Evolutionary conservation across 2,113 vertebrate species (phyloP).

Genomic region (Deroptyus accipitrinus): DNA sequence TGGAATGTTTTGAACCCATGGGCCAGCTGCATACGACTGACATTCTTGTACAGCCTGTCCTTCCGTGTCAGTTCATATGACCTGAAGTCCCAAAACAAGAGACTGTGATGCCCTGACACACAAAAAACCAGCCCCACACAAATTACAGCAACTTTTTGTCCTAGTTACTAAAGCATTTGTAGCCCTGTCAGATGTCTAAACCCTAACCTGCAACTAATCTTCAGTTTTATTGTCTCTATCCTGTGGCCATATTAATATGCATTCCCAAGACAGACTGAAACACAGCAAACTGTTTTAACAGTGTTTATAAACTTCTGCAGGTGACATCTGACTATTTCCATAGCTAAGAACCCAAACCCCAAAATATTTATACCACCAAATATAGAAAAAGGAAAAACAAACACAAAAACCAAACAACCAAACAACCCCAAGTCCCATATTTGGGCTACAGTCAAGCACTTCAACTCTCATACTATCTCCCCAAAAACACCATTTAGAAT

Average conservation of each 20-base stretch:
- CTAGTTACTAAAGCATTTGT: background rate
- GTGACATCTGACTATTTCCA: background rate
- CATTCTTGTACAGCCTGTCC: slow-evolving; percentile 94
- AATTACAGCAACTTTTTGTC: background rate
- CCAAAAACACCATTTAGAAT: background rate
- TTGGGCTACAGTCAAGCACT: background rate
- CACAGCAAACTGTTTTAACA: background rate
- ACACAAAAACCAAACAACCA: background rate
- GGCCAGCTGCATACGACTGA: slow-evolving; percentile 93
- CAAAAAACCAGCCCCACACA: rapidly evolving
- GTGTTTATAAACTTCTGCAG: background rate
- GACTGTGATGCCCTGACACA: background rate
- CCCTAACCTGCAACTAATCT: background rate
- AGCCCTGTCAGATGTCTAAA: background rate
- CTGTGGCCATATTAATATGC: background rate
- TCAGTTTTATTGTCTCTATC: background rate
- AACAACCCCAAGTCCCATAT: background rate
- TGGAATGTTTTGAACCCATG: slow-evolving; percentile 93
- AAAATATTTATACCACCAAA: background rate
- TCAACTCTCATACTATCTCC: background rate
- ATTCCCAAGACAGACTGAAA: background rate
- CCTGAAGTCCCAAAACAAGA: slow-evolving; percentile 72
- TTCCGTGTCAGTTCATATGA: slow-evolving; percentile 97
- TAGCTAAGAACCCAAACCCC: background rate
- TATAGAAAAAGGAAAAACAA: background rate